These are phyloP conservation scores for Tangachromis dhanisi DNA, from an alignment of 2,113 vertebrate species.

Conservation along the genomic window DNA sequence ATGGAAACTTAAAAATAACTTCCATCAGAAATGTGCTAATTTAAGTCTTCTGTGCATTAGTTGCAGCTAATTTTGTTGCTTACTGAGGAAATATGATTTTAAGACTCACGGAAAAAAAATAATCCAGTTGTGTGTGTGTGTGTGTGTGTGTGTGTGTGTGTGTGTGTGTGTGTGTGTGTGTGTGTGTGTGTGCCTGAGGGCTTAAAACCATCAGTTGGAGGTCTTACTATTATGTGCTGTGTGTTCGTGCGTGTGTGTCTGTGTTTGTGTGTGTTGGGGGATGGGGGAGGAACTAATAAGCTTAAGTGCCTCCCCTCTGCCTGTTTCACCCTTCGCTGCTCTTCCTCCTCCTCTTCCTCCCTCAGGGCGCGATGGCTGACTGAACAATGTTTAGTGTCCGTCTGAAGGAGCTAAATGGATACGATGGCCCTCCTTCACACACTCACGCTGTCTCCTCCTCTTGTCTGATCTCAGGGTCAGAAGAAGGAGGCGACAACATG, in stretches of 20 bases:
- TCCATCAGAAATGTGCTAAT: not conserved
- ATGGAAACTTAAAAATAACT: not conserved
- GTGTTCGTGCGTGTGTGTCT: not conserved
- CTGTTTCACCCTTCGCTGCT: conserved; percentile 23
- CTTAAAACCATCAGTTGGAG: conserved; percentile 32
- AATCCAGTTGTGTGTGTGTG: not conserved
- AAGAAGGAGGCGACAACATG: not conserved
- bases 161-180: not conserved
- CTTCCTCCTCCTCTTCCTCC: conserved; percentile 44
- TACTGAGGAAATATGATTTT: not conserved
- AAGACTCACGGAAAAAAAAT: not conserved
- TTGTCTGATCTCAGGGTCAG: not conserved
- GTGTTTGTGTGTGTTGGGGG: conserved; percentile 18
- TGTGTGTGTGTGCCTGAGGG: not conserved
- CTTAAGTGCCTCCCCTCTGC: conserved; percentile 30
- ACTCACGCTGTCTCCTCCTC: not conserved
- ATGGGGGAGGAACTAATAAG: conserved; percentile 49
- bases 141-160: not conserved
- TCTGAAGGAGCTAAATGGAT: conserved; percentile 44
- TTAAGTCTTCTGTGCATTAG: not conserved
- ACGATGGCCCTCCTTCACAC: not conserved
- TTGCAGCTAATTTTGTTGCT: not conserved
- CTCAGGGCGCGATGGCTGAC: conserved; percentile 30
- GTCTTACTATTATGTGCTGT: conserved; percentile 8
- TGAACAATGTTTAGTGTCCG: conserved; percentile 53